Evolutionary conservation across 2,113 vertebrate genomes (phyloP), one percentile per base, ranked within the genome.

Genomic region (Grallaria varia): DNA sequence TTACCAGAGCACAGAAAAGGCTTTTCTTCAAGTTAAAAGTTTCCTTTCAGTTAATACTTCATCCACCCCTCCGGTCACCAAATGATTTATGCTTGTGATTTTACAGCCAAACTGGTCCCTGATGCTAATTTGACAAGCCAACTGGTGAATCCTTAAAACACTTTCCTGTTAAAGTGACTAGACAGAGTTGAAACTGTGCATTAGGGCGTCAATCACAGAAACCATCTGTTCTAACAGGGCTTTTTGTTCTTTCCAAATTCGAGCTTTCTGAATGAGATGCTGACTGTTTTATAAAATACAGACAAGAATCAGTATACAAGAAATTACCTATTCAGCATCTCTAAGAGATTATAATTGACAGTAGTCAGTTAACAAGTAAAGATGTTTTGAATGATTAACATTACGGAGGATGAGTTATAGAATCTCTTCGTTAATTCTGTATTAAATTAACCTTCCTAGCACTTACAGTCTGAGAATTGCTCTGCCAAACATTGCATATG

Each of bases 71-170:
- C 69, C 58, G 82, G 74, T 95, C 95, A 95, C 55, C 92, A 88
- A 79, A 35, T 78, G 68, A 78, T 95, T 95, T 97, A 78, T 69
- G 35, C 49, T 75, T 79, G 31, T 88, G 71, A 42, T 95, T 93
- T 96, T 95, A 96, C 63, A 95, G 81, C 45, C 83, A 96, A 87
- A 93, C 83, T 94, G 33, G 56, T 95, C 83, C 55, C 72, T 94
- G 66, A 87, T 94, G 63, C 66, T 97, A 94, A 97, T 96, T 77
- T 97, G 93, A 96, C 94, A 92, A 96, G 75, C 72, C 89, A 96
- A 96, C 74, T 95, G 89, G 81, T 97, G 88, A 96, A 95, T 89
- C 68, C 76, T 96, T 96, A 91, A 89, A 96, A 94, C 58, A 35
- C 52, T 97, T 96, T 69, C 87, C 73, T 93, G 71, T 75, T 97